Conservation (phyloP, 2,888 invertebrate species). For the Pharmacophagus antenor region DNA sequence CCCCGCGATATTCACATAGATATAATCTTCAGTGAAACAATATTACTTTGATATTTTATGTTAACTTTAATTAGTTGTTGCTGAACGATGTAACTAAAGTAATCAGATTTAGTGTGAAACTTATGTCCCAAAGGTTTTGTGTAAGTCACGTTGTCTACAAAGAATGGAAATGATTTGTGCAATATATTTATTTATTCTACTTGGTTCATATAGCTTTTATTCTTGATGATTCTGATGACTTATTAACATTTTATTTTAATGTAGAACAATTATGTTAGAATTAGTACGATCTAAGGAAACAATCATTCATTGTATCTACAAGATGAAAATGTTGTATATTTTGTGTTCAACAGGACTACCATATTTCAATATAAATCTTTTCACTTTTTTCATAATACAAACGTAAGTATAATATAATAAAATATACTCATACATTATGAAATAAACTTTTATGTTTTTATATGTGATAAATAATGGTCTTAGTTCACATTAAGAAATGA, state of each 20-base stretch:
- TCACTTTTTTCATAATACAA: background rate
- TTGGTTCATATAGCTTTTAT: background rate
- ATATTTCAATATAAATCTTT: background rate
- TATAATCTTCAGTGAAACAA: constrained; percentile 9
- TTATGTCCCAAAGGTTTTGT: background rate
- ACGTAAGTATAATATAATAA: background rate
- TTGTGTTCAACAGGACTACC: background rate
- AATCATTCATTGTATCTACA: too few species aligned
- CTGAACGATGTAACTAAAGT: constrained; percentile 1
- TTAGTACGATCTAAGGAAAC: too few species aligned
- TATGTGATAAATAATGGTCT: background rate
- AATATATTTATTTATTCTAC: background rate
- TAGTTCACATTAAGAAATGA: background rate
- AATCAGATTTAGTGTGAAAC: constrained; percentile 2
- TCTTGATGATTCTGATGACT: too few species aligned
- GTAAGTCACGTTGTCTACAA: background rate
- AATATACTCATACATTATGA: too few species aligned
- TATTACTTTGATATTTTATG: constrained; percentile 1
- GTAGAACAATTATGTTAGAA: too few species aligned
- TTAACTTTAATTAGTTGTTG: constrained; percentile 12
- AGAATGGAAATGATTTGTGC: background rate
- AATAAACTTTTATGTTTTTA: background rate
- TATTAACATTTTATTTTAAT: too few species aligned
- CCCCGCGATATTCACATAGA: constrained; percentile 1
- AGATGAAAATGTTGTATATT: too few species aligned